Conservation (phyloP, 2,113 vertebrate genomes). For the Gulo gulo region DNA sequence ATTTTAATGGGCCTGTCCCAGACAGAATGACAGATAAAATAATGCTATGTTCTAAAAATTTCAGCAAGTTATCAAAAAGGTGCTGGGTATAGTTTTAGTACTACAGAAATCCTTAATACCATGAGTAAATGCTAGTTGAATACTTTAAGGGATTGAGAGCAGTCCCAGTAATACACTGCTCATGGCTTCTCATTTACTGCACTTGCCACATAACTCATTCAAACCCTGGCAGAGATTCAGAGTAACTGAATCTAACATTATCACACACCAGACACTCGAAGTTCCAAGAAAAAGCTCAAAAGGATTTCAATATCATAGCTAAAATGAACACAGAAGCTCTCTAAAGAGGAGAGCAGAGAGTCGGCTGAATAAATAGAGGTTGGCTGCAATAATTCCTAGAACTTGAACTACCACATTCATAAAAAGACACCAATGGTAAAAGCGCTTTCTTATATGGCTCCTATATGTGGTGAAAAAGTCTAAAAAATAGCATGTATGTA, state of each 20-base stretch:
- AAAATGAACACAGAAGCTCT: background rate
- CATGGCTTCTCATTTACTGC: constrained; percentile 7
- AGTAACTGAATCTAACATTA: constrained; percentile 17
- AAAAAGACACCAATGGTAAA: background rate
- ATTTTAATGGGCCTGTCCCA: background rate
- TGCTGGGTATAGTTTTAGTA: background rate
- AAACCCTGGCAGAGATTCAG: constrained; percentile 31
- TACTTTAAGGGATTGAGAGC: background rate
- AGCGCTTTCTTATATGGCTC: background rate
- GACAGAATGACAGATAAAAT: constrained; percentile 35
- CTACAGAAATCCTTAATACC: constrained; percentile 30
- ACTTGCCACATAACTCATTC: constrained; percentile 38
- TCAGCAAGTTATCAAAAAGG: constrained; percentile 16
- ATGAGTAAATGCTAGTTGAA: constrained; percentile 37
- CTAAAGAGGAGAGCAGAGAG: background rate
- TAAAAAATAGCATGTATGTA: background rate
- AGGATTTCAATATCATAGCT: constrained; percentile 10
- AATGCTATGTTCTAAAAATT: constrained; percentile 40
- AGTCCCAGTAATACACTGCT: constrained; percentile 4
- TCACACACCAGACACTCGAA: constrained; percentile 4
- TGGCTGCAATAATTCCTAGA: background rate
- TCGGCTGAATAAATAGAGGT: background rate
- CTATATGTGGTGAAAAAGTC: background rate
- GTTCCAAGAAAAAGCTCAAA: constrained; percentile 15
- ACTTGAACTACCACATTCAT: background rate